Evolutionary conservation across 2,888 invertebrate genomes (phyloP).

Genomic region (Andrena trimmerana): DNA sequence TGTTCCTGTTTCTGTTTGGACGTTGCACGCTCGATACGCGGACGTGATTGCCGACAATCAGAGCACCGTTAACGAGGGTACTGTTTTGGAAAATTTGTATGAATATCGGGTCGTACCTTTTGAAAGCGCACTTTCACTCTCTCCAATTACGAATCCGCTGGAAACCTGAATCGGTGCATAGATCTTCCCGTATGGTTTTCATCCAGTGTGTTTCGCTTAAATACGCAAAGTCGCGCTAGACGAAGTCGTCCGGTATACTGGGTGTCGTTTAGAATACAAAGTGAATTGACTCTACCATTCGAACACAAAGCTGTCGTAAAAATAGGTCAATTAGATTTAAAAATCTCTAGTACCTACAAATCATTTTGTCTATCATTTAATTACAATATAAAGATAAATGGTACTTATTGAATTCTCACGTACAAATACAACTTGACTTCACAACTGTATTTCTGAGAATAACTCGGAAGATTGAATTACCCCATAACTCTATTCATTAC

Average conservation of each 20-base stretch:
- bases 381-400: background rate
- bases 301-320: background rate
- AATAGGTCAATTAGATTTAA: slow-evolving; percentile 15
- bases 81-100: slow-evolving; percentile 69
- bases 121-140: slow-evolving; percentile 78
- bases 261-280: slow-evolving; percentile 49
- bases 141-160: slow-evolving; percentile 79
- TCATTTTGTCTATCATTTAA: slow-evolving; percentile 24
- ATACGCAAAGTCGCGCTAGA: slow-evolving; percentile 50
- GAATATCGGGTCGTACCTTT: slow-evolving; percentile 62
- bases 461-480: too few species aligned
- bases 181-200: slow-evolving; percentile 67
- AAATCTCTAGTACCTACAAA: background rate
- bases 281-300: background rate
- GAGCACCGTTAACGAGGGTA: slow-evolving; percentile 61
- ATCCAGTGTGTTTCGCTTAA: slow-evolving; percentile 55
- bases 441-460: too few species aligned
- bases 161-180: slow-evolving; percentile 69
- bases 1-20: slow-evolving; percentile 38
- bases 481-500: too few species aligned
- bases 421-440: background rate
- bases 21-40: slow-evolving; percentile 40
- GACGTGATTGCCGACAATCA: slow-evolving; percentile 57
- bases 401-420: background rate
- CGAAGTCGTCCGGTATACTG: slow-evolving; percentile 29